phyloP scores from a whole-genome alignment of 2,888 invertebrate species.

The Drepana falcataria region DNA sequence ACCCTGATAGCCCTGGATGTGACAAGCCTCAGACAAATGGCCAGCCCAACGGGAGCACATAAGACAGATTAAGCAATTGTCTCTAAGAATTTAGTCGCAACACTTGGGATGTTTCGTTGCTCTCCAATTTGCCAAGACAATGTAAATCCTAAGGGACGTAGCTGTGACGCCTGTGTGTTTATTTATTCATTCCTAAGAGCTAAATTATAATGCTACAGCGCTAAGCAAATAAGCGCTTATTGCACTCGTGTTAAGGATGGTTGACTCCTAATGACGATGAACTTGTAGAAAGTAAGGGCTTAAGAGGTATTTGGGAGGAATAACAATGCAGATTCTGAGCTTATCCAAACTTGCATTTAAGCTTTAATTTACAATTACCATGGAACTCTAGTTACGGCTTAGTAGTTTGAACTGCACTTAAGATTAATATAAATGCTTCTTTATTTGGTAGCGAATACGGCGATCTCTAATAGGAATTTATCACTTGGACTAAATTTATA shows the following conservation, averaged over 20 bases:
- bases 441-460: no score
- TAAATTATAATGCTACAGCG: not conserved
- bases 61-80: not conserved
- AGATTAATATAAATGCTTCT: no score
- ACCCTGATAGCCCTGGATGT: conserved; percentile 16
- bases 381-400: not conserved
- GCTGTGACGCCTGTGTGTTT: not conserved
- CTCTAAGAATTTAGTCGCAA: not conserved
- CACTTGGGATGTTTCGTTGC: not conserved
- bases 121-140: not conserved
- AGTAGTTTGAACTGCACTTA: not conserved
- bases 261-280: not conserved
- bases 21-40: conserved; percentile 8
- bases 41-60: not conserved
- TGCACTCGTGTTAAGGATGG: not conserved
- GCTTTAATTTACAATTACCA: not conserved
- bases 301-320: not conserved
- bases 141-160: not conserved
- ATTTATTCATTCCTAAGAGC: not conserved
- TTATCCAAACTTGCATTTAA: not conserved
- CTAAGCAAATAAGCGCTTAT: not conserved
- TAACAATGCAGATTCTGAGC: not conserved
- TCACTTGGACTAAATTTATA: no score
- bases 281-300: not conserved
- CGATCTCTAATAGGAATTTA: no score